phyloP scores from a whole-genome alignment of 2,113 vertebrate genomes.

The Sinocyclocheilus anshuiensis region DNA sequence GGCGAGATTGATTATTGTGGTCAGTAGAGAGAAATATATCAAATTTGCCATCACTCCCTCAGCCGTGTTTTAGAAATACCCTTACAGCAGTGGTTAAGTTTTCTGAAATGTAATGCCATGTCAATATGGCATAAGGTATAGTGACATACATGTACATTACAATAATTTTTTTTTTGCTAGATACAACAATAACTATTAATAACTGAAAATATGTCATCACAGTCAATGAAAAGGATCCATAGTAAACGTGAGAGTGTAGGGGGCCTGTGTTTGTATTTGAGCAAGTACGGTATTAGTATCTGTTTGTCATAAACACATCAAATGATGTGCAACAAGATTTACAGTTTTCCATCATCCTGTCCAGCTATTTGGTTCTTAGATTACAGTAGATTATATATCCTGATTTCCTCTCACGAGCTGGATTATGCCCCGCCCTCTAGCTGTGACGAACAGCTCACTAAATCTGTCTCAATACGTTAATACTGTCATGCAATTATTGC shows the following conservation, averaged over 20 bases:
- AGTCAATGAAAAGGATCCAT: background rate
- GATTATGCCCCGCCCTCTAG: conserved; percentile 57
- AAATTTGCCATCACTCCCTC: background rate
- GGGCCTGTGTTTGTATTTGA: background rate
- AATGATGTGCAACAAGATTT: background rate
- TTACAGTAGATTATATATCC: conserved; percentile 65
- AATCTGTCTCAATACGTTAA: conserved; percentile 76
- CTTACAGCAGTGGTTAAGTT: background rate
- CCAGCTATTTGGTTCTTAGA: conserved; percentile 14
- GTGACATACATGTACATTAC: no score
- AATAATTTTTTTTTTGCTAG: no score
- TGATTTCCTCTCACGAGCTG: conserved; percentile 60
- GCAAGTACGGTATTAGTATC: background rate
- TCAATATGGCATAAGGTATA: no score
- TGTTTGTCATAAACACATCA: background rate
- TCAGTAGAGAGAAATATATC: no score
- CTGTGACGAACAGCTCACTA: conserved; percentile 68
- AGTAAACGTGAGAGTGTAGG: background rate
- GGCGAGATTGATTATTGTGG: no score
- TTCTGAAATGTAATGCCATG: background rate
- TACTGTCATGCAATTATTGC: conserved; percentile 80
- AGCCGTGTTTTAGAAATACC: background rate
- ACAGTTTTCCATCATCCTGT: background rate
- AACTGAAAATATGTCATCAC: no score
- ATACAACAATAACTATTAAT: no score